A percentile compares a stretch with the other conserved stretches of the same genome.
phyloP scores from a whole-genome alignment of 2,113 vertebrate genomes.

The Gavialis gangeticus region DNA sequence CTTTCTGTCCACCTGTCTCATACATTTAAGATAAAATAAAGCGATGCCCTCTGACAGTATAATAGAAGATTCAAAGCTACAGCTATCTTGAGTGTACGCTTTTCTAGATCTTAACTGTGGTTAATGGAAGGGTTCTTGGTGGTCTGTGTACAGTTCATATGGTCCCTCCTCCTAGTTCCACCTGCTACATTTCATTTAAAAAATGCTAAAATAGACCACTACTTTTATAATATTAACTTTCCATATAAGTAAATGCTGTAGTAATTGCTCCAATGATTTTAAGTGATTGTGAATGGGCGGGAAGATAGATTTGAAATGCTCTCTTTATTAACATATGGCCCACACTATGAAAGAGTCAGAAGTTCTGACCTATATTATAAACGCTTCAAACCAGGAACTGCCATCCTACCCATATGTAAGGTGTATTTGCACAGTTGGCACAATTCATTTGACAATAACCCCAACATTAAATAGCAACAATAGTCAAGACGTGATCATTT shows the following conservation, averaged over 20 bases:
- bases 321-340: neutral
- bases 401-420: rapidly evolving
- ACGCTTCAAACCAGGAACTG: neutral
- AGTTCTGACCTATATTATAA: neutral
- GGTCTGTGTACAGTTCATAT: neutral
- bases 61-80: neutral
- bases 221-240: neutral
- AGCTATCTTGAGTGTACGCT: neutral
- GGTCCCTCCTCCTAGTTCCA: neutral
- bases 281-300: neutral
- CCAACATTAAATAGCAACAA: slow-evolving; percentile 32
- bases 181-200: neutral
- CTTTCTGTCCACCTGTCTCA: neutral
- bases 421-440: rapidly evolving
- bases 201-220: neutral
- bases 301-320: neutral
- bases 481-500: slow-evolving; percentile 54
- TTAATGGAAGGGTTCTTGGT: neutral
- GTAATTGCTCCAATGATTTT: neutral
- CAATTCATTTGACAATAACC: neutral
- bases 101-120: neutral
- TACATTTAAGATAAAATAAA: neutral
- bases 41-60: neutral
- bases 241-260: neutral
- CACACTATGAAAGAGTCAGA: neutral